Evolutionary conservation across 2,797 vertebrate genomes (phyloP), one percentile per base, ranked within the genome.

Genomic region (Thripadectes ignobilis): DNA sequence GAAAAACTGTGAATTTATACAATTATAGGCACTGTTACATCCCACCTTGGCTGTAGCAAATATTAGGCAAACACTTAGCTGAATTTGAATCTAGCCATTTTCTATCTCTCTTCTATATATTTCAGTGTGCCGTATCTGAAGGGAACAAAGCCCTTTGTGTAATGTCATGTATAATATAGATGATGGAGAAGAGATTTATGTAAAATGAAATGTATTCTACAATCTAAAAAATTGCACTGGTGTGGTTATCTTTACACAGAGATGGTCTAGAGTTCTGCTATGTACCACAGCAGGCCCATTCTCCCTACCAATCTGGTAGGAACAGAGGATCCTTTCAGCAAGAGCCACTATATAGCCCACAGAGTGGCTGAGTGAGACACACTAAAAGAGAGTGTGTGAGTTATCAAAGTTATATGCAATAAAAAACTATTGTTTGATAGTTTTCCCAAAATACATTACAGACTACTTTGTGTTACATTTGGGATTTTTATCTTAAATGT

Each of bases 41-140:
- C 3, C 13, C 15, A 23, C 9, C 41, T 87, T 52, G 38, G 21
- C 13, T 39, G n/a, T n/a, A 55, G 7, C 13, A 76, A 24, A 18
- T 22, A 45, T 10, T 51, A 77, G 23, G 1, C 11, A 69, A 79
- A 68, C 24, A 41, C 8, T 45, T 45, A 43, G 29, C 12, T 52
- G 5, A 10, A 34, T 54, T 67, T 81, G 19, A 78, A 85, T n/a
- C 6, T 17, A 46, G 4, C 2, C 11, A 26, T 81, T 74, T 84
- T 71, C 39, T 46, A 0, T 18, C 8, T 49, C 5, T 45, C 22
- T 36, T 55, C 5, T 77, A 3, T 9, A 3, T n/a, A 30, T 78
- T 45, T 27, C 36, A 55, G 1, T 0, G 0, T 34, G 14, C 6
- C 1, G 1, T n/a, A 51, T 6, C 12, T 32, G 22, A 88, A 54